A percentile compares a stretch with the other conserved stretches of the same genome.
Conservation (phyloP, 2,888 invertebrate species). For the Hypsopygia costalis region DNA sequence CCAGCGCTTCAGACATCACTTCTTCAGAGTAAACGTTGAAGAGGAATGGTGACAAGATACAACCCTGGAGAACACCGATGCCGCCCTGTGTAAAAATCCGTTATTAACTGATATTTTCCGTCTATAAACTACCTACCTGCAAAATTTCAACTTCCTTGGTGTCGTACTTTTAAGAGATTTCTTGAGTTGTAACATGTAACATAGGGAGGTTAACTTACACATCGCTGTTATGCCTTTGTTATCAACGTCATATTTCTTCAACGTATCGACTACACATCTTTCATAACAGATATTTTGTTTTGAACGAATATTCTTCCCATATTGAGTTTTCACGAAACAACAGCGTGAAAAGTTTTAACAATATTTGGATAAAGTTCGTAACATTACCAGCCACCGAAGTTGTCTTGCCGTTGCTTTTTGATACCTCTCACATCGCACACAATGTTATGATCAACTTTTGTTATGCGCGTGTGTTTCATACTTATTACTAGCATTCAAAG, state of each 20-base stretch:
- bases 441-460: slow-evolving; percentile 27
- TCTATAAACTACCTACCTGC: too few species aligned
- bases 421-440: slow-evolving; percentile 23
- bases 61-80: too few species aligned
- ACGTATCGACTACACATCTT: slow-evolving; percentile 6
- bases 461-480: slow-evolving; percentile 12
- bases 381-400: slow-evolving; percentile 31
- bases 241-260: slow-evolving; percentile 1
- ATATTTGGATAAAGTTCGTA: slow-evolving; percentile 39
- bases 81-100: too few species aligned
- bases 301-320: slow-evolving; percentile 17
- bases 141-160: too few species aligned
- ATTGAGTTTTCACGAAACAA: slow-evolving; percentile 33
- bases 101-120: too few species aligned
- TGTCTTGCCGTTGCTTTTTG: slow-evolving; percentile 20
- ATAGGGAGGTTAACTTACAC: neutral
- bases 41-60: too few species aligned
- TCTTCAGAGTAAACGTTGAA: too few species aligned
- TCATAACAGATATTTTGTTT: slow-evolving; percentile 18
- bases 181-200: too few species aligned
- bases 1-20: too few species aligned
- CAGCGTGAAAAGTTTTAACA: slow-evolving; percentile 38
- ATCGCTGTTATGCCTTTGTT: neutral
- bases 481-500: slow-evolving; percentile 8
- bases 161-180: too few species aligned